phyloP scores from a whole-genome alignment of 1,140 invertebrate species.

The Microvelia longipes region DNA sequence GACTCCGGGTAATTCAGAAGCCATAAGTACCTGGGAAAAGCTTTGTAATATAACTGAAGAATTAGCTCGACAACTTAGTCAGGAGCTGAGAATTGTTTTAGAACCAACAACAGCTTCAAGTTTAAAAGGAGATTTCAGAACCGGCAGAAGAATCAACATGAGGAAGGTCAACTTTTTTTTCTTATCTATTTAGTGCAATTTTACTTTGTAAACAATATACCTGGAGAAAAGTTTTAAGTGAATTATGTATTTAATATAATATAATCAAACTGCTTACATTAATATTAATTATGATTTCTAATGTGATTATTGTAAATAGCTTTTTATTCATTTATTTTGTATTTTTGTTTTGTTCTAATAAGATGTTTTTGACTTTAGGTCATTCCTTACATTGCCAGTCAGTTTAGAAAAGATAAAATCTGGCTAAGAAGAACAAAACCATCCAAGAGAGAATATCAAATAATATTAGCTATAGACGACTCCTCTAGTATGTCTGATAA shows the following conservation, averaged over 20 bases:
- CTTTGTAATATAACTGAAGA: slow-evolving; percentile 42
- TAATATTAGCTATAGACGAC: slow-evolving; percentile 92
- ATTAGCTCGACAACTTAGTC: slow-evolving; percentile 77
- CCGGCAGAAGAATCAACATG: slow-evolving; percentile 96
- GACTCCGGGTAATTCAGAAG: slow-evolving; percentile 34
- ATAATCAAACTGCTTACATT: too few relatives aligned
- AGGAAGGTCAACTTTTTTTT: slow-evolving; percentile 68
- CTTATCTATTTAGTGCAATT: too few relatives aligned
- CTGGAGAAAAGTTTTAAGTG: too few relatives aligned
- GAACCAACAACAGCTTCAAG: slow-evolving; percentile 88
- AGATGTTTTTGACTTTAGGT: slow-evolving; percentile 40
- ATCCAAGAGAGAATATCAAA: slow-evolving; percentile 90
- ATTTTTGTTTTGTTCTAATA: too few relatives aligned
- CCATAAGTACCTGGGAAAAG: slow-evolving; percentile 37
- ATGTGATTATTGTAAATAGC: too few relatives aligned
- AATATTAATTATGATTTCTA: too few relatives aligned
- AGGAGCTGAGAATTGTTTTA: slow-evolving; percentile 80
- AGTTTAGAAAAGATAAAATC: slow-evolving; percentile 98
- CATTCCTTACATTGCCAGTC: slow-evolving; percentile 95
- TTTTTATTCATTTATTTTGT: too few relatives aligned
- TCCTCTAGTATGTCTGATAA: slow-evolving; percentile 86
- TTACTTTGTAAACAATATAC: too few relatives aligned
- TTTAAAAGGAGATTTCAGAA: slow-evolving; percentile 87
- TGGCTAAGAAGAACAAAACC: slow-evolving; percentile 93
- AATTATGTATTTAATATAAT: too few relatives aligned